These are phyloP conservation scores for Girardinus metallicus DNA, from an alignment of 2,797 vertebrate genomes.

Conservation along the genomic window DNA sequence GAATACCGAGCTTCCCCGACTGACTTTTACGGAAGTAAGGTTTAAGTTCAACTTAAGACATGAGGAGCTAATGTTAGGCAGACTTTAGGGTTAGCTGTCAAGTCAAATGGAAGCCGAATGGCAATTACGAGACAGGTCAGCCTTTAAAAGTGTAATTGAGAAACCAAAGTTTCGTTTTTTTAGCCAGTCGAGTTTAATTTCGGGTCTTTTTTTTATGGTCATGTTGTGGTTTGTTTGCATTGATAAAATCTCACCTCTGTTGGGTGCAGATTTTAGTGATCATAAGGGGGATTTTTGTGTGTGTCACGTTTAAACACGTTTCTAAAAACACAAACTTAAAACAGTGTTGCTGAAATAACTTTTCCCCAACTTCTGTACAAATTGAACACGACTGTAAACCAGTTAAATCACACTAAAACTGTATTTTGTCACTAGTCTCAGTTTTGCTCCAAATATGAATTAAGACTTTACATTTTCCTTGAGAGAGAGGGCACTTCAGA, in stretches of 20 bases:
- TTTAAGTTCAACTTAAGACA: conserved; percentile 4
- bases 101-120: neutral
- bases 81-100: conserved; percentile 40
- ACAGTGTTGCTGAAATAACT: neutral
- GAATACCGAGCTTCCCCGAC: accelerated
- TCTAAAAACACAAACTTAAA: neutral
- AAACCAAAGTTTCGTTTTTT: neutral
- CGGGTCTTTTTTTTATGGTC: neutral
- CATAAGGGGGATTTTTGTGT: neutral
- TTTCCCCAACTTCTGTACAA: neutral
- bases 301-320: neutral
- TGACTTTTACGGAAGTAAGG: conserved; percentile 8
- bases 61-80: conserved; percentile 50
- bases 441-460: neutral
- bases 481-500: neutral
- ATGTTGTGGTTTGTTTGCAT: neutral
- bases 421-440: neutral
- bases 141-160: neutral
- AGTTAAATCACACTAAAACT: neutral
- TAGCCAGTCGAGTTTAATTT: neutral
- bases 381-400: neutral
- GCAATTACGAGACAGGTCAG: neutral
- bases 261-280: neutral
- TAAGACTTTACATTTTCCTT: neutral
- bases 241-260: neutral